Evolutionary conservation across 2,888 invertebrate species (phyloP), one percentile per base, ranked within the genome.

Genomic region (Cryptus viduatorius): DNA sequence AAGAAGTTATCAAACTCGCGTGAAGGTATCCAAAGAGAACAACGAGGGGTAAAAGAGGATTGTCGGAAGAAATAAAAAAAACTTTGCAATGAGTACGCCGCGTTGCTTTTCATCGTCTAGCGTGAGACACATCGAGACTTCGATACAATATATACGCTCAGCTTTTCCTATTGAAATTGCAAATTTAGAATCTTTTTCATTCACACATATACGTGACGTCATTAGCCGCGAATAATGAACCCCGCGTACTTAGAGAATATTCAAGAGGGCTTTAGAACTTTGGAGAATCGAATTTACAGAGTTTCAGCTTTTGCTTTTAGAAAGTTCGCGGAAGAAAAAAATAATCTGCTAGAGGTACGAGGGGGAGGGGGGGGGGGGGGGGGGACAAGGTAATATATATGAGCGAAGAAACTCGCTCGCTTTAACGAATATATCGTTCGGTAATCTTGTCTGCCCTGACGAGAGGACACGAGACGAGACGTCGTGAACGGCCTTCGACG

Each of bases 1-100:
- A 65, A 81, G 44, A 82, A 87, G 71, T 87, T 86, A 79, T 81
- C 73, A 79, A 87, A 86, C 71, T 87, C 84, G 73, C 61, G 44
- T 46, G 64, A 61, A 68, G 81, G 46, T 37, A 19, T 48, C 16
- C 10, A 14, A 14, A 8, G 50, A 65, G 19, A 64, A 69, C 65
- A 19, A 73, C 31, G 29, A n/a, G 12, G 37, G 12, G 53, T 31
- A 42, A 76, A 50, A 50, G 14, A 48, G 48, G 71, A 72, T 48
- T 29, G 19, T 64, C 42, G 61, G 37, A 7, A 37, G 37, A 37
- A 37, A 4, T 7, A 37, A 37, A 37, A 46, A 31, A 68, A 73
- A 75, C 67, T 79, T 79, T 29, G 48, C 10, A 46, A 46, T 31
- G 76, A 24, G 56, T 73, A 68, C 42, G 10, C 29, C 14, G 65